phyloP scores from a whole-genome alignment of 2,797 vertebrate species.

The Aulostomus chinensis region DNA sequence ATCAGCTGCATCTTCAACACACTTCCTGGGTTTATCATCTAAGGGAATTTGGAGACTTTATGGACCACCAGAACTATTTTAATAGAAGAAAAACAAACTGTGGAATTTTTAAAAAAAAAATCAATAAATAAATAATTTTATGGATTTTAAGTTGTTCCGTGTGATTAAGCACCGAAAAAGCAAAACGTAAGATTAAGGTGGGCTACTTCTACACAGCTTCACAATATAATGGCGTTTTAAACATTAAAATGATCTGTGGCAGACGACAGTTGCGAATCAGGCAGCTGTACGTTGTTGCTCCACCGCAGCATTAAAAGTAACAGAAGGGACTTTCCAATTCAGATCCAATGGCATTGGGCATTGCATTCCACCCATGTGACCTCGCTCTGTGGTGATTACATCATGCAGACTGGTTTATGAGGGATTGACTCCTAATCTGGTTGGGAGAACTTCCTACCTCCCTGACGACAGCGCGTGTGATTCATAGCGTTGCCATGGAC shows the following conservation, averaged over 20 bases:
- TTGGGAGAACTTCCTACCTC: constrained; percentile 56
- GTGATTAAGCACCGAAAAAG: background rate
- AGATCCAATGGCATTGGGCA: constrained; percentile 7
- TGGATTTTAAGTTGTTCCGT: too few relatives aligned
- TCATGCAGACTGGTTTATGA: constrained; percentile 59
- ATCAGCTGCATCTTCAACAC: constrained; percentile 23
- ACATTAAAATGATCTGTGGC: constrained; percentile 30
- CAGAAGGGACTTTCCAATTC: constrained; percentile 55
- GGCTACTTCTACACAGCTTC: background rate
- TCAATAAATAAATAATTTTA: too few relatives aligned
- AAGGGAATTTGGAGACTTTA: constrained; percentile 16
- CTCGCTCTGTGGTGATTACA: constrained; percentile 59
- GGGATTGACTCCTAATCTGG: constrained; percentile 66
- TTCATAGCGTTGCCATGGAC: background rate
- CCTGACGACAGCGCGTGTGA: constrained; percentile 20
- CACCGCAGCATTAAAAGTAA: constrained; percentile 36
- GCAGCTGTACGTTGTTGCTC: constrained; percentile 55
- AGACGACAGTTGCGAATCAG: constrained; percentile 8
- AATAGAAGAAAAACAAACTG: too few relatives aligned
- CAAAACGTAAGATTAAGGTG: background rate
- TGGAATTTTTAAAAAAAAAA: too few relatives aligned
- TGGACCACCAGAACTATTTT: too few relatives aligned
- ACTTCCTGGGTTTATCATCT: constrained; percentile 13
- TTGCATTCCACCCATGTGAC: constrained; percentile 50
- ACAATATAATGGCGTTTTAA: background rate